Evolutionary conservation across 1,140 invertebrate species (phyloP).

Genomic region (Neodiprion lecontei): DNA sequence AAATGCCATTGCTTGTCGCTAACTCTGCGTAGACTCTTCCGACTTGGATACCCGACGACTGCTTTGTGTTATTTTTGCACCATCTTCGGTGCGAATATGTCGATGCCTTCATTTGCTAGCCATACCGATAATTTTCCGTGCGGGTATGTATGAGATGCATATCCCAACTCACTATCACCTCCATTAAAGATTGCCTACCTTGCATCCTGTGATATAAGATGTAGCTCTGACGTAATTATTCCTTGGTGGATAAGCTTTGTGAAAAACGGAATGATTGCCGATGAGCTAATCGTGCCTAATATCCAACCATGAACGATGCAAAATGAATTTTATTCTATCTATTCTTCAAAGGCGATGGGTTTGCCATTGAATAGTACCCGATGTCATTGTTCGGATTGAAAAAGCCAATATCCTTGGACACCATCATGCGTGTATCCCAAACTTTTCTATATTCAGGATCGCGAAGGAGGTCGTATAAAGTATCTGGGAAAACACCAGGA

Average conservation of each 20-base stretch:
- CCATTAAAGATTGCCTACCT: conserved; percentile 63
- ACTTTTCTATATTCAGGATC: conserved; percentile 87
- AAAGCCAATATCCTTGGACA: conserved; percentile 85
- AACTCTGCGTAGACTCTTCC: conserved; percentile 81
- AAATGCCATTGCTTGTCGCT: conserved; percentile 85
- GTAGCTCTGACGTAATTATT: conserved; percentile 80
- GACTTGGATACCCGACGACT: conserved; percentile 75
- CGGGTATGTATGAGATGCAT: conserved; percentile 88
- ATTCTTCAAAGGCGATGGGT: conserved; percentile 86
- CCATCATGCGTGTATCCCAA: conserved; percentile 89
- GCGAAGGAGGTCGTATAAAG: conserved; percentile 87
- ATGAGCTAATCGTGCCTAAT: conserved; percentile 84
- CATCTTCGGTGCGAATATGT: conserved; percentile 84
- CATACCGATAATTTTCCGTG: conserved; percentile 86
- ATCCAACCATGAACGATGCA: conserved; percentile 90
- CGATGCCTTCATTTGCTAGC: conserved; percentile 88
- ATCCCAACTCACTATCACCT: conserved; percentile 78
- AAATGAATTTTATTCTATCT: conserved; percentile 78
- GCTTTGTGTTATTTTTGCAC: conserved; percentile 84
- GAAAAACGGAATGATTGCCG: conserved; percentile 89
- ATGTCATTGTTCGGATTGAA: conserved; percentile 93
- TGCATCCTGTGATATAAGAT: conserved; percentile 64
- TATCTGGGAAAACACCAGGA: conserved; percentile 74
- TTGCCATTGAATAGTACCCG: conserved; percentile 90
- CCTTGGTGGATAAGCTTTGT: conserved; percentile 80